phyloP scores from a whole-genome alignment of 2,888 invertebrate species.

The Xestia rhomboidea region DNA sequence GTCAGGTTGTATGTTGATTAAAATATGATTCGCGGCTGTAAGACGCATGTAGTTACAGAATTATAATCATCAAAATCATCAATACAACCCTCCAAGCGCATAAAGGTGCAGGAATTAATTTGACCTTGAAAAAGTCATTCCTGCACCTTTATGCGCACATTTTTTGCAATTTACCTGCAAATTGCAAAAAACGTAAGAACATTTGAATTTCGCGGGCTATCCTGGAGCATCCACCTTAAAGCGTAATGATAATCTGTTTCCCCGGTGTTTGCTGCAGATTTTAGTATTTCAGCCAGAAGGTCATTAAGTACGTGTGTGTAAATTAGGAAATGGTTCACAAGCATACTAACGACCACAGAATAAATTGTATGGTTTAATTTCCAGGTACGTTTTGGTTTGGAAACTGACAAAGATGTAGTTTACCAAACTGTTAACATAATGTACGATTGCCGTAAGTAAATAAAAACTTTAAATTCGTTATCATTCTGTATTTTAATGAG shows the following conservation, averaged over 20 bases:
- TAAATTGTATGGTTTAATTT: slow-evolving; percentile 36
- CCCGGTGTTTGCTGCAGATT: not conserved
- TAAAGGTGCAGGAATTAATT: too few relatives aligned
- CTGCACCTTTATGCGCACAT: too few relatives aligned
- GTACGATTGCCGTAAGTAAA: slow-evolving; percentile 65
- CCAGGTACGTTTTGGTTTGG: slow-evolving; percentile 49
- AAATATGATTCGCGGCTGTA: too few relatives aligned
- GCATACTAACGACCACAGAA: slow-evolving; percentile 33
- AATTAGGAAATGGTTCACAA: slow-evolving; percentile 16
- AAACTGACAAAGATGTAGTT: slow-evolving; percentile 40
- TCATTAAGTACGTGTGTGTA: slow-evolving; percentile 4
- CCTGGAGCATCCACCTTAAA: too few relatives aligned
- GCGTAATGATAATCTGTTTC: not conserved
- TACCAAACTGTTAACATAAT: slow-evolving; percentile 59
- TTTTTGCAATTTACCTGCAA: too few relatives aligned
- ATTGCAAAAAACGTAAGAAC: too few relatives aligned
- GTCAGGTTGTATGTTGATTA: too few relatives aligned
- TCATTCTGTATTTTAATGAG: not conserved
- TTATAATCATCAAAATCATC: too few relatives aligned
- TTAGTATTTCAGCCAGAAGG: not conserved
- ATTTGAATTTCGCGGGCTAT: too few relatives aligned
- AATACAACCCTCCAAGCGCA: too few relatives aligned
- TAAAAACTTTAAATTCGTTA: not conserved
- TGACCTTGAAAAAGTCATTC: too few relatives aligned
- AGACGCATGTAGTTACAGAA: too few relatives aligned